Evolutionary conservation across 2,888 invertebrate species (phyloP).

Genomic region (Eupithecia vulgata): DNA sequence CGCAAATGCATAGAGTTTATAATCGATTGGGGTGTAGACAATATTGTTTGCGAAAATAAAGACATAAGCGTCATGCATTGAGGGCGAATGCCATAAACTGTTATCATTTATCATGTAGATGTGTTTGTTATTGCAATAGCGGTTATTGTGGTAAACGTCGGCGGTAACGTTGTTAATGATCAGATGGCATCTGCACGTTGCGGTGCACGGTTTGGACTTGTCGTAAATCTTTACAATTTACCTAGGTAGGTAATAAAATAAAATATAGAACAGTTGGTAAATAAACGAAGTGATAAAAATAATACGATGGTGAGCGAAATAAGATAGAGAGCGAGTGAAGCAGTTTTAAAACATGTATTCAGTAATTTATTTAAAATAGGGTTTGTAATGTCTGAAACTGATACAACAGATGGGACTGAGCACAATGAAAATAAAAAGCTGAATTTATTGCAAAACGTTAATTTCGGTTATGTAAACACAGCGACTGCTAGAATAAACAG

Average conservation of each 20-base stretch:
- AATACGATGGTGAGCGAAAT: neutral
- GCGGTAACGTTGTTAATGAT: conserved; percentile 77
- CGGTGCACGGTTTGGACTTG: conserved; percentile 58
- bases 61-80: conserved; percentile 74
- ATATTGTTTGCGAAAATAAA: conserved; percentile 68
- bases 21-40: conserved; percentile 34
- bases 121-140: conserved; percentile 77
- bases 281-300: neutral
- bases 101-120: conserved; percentile 79
- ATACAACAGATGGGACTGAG: conserved; percentile 20
- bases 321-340: neutral
- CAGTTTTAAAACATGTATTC: neutral
- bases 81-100: conserved; percentile 79
- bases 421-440: conserved; percentile 30
- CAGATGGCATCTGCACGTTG: conserved; percentile 74
- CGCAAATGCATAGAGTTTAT: conserved; percentile 27
- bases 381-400: conserved; percentile 2
- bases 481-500: conserved; percentile 32
- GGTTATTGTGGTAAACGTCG: conserved; percentile 80
- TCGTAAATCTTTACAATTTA: conserved; percentile 51
- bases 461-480: conserved; percentile 32
- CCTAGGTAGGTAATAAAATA: too few relatives aligned
- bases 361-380: neutral
- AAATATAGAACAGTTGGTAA: neutral
- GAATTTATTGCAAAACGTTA: conserved; percentile 28